Evolutionary conservation across 2,113 vertebrate species (phyloP).

Genomic region (Mesitornis unicolor): DNA sequence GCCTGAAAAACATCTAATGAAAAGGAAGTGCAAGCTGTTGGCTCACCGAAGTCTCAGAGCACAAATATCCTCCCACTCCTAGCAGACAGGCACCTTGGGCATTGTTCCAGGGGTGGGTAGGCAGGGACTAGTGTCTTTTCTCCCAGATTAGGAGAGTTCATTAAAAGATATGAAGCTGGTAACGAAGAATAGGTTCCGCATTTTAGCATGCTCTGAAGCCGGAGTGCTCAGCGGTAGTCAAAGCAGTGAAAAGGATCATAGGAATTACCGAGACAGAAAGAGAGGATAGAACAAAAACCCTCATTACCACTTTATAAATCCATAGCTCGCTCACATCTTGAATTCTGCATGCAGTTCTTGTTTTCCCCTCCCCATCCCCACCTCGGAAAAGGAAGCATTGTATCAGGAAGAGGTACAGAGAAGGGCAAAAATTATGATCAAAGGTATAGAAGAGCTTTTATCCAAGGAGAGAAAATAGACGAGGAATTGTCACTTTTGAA

Average conservation of each 20-base stretch:
- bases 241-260: conserved; percentile 4
- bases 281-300: conserved; percentile 4
- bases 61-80: not conserved
- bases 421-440: conserved; percentile 29
- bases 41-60: not conserved
- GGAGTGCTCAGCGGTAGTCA: not conserved
- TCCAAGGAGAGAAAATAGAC: not conserved
- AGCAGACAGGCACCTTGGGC: not conserved
- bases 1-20: not conserved
- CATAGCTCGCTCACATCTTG: not conserved
- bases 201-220: not conserved
- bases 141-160: not conserved
- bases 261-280: conserved; percentile 34
- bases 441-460: conserved; percentile 29
- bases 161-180: conserved; percentile 9
- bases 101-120: not conserved
- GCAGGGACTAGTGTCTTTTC: not conserved
- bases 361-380: not conserved
- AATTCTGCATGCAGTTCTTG: not conserved
- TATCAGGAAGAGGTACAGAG: not conserved
- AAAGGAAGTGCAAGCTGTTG: not conserved
- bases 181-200: not conserved
- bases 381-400: not conserved
- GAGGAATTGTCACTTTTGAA: conserved; percentile 12
- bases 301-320: conserved; percentile 20